Percentiles rank a stretch among this genome's conserved stretches.
Evolutionary conservation across 2,888 invertebrate species (phyloP).

Genomic region (Torymus tubicola): DNA sequence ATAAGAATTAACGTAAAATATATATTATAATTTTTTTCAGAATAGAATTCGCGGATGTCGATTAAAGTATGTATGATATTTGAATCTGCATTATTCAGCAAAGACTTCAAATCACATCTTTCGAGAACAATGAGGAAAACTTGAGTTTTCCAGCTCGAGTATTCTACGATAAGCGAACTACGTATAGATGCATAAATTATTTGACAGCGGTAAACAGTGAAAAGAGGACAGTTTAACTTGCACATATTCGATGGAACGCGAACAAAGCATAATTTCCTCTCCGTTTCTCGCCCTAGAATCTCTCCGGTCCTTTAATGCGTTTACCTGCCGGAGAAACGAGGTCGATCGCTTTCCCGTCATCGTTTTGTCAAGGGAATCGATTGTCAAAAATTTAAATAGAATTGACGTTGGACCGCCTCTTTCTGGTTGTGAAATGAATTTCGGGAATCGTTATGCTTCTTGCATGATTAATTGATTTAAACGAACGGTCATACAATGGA

Average conservation of each 20-base stretch:
- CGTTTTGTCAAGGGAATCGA: background rate
- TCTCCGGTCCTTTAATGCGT: background rate
- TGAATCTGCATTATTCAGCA: too few species aligned
- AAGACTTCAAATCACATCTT: too few species aligned
- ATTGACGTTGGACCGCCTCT: background rate
- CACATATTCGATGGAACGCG: conserved; percentile 26
- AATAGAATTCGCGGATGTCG: too few species aligned
- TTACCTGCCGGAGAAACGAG: conserved; percentile 17
- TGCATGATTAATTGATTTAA: too few species aligned
- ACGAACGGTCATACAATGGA: too few species aligned
- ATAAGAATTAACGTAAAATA: too few species aligned
- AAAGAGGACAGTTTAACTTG: conserved; percentile 39
- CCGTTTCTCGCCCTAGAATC: conserved; percentile 5
- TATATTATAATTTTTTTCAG: too few species aligned
- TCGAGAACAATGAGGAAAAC: too few species aligned
- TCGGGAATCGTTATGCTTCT: too few species aligned
- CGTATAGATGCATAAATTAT: conserved; percentile 22
- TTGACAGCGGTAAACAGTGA: conserved; percentile 12
- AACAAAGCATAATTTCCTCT: conserved; percentile 38
- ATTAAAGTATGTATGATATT: too few species aligned
- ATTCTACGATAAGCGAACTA: too few species aligned
- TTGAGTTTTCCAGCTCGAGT: too few species aligned
- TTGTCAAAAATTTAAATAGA: conserved; percentile 43
- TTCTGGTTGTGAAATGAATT: background rate
- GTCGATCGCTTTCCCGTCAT: conserved; percentile 32